phyloP scores from a whole-genome alignment of 2,113 vertebrate species.

The Apaloderma vittatum region DNA sequence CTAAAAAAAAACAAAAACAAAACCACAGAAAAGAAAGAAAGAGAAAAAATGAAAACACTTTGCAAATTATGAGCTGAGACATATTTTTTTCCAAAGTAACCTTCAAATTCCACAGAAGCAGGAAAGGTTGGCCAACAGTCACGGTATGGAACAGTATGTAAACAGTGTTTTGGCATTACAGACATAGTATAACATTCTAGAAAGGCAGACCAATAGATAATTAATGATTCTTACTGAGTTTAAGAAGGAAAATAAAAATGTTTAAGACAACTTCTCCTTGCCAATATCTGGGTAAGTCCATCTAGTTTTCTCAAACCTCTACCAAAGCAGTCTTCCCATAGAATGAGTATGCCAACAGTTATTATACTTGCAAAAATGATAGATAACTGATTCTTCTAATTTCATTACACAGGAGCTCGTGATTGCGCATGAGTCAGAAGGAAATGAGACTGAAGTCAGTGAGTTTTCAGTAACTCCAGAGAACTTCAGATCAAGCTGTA shows the following conservation, averaged over 20 bases:
- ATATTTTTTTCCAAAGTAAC: constrained; percentile 1
- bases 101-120: background rate
- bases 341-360: background rate
- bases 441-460: background rate
- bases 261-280: background rate
- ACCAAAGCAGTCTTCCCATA: background rate
- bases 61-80: background rate
- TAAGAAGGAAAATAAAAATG: background rate
- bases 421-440: background rate
- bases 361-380: background rate
- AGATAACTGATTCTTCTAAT: background rate
- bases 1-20: fast-evolving
- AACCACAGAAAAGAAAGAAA: background rate
- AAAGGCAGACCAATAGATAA: background rate
- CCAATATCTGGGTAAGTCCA: background rate
- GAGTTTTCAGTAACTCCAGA: background rate
- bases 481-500: fast-evolving
- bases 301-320: background rate
- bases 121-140: background rate
- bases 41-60: background rate
- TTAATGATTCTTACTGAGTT: background rate
- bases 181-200: background rate
- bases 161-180: fast-evolving
- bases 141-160: background rate
- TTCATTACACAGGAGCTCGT: background rate